phyloP scores from a whole-genome alignment of 2,797 vertebrate genomes.

The Pteropus rufus region DNA sequence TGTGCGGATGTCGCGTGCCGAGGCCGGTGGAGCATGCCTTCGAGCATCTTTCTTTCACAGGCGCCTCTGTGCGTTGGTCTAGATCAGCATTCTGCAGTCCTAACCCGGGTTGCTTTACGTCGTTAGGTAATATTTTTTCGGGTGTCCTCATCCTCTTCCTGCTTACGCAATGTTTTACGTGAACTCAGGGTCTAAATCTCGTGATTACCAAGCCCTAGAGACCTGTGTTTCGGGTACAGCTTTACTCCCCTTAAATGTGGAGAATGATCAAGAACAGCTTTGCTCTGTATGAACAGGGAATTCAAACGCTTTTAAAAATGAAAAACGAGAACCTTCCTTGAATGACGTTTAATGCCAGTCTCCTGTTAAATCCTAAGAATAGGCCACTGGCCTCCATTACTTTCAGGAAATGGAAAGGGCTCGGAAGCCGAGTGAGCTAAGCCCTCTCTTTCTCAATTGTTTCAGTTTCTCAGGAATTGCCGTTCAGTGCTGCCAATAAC shows the following conservation, averaged over 20 bases:
- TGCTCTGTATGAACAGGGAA: slow-evolving; percentile 20
- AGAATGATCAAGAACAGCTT: slow-evolving; percentile 46
- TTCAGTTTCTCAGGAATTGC: slow-evolving; percentile 75
- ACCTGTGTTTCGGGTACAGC: slow-evolving; percentile 30
- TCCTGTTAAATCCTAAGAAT: slow-evolving; percentile 54
- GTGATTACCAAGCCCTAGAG: not conserved
- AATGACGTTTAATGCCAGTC: slow-evolving; percentile 36
- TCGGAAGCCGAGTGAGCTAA: slow-evolving; percentile 71
- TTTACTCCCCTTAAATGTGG: slow-evolving; percentile 46
- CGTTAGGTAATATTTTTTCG: not conserved
- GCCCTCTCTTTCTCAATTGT: slow-evolving; percentile 75
- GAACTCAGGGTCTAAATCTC: not conserved
- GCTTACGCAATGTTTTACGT: slow-evolving; percentile 1
- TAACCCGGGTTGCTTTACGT: slow-evolving; percentile 40
- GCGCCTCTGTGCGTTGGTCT: not conserved
- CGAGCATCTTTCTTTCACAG: slow-evolving; percentile 23
- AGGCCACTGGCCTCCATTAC: slow-evolving; percentile 62
- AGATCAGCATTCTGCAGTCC: slow-evolving; percentile 23
- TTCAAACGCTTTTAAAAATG: slow-evolving; percentile 52
- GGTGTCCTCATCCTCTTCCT: slow-evolving; percentile 40
- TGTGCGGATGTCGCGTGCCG: not conserved
- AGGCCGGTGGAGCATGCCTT: not conserved
- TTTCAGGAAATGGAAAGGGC: slow-evolving; percentile 74
- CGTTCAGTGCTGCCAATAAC: slow-evolving; percentile 69
- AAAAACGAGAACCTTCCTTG: slow-evolving; percentile 38